Evolutionary conservation across 2,113 vertebrate species (phyloP), one percentile per base, ranked within the genome.

Genomic region (Pardalotus punctatus): DNA sequence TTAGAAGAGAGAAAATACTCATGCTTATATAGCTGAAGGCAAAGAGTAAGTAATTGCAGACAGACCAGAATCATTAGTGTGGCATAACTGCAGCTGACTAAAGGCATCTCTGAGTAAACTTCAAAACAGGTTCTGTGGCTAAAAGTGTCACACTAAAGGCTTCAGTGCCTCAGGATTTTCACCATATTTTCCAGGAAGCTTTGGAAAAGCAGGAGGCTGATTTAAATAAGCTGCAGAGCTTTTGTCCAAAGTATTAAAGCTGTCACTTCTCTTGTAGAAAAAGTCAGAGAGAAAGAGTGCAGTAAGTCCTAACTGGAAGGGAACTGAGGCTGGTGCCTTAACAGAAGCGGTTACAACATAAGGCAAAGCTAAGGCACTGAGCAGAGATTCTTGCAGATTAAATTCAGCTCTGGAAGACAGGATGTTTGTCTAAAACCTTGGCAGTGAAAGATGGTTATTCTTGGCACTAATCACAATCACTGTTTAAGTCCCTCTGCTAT

Each of bases 391-490:
- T 71, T 78, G 85, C 67, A 92, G 65, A 88, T 92, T 78, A 81
- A 92, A 88, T 93, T 64, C 56, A 78, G 1, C 76, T 86, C 69
- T 92, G 92, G 93, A 94, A 94, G 94, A 83, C 78, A 96, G 90
- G 90, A 96, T 96, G 79, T 97, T 97, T 96, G 79, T 71, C 69
- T 96, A 92, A 95, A 88, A 64, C 60, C 36, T 7, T 90, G 90
- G 79, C 92, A 96, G 76, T 50, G 51, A 60, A 74, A 56, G 79
- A 67, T 66, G 69, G 82, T 94, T 96, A 61, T 84, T 97, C 85
- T 96, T 97, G 96, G 96, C 94, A 86, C 43, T 47, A 48, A 33
- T 40, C 90, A 60, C 76, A 78, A 64, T 86, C 83, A 43, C 90
- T 84, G 64, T 74, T 73, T 21, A 88, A 95, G 62, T 67, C 76